Conservation (phyloP, 2,113 vertebrate species). For the Lagopus leucura region DNA sequence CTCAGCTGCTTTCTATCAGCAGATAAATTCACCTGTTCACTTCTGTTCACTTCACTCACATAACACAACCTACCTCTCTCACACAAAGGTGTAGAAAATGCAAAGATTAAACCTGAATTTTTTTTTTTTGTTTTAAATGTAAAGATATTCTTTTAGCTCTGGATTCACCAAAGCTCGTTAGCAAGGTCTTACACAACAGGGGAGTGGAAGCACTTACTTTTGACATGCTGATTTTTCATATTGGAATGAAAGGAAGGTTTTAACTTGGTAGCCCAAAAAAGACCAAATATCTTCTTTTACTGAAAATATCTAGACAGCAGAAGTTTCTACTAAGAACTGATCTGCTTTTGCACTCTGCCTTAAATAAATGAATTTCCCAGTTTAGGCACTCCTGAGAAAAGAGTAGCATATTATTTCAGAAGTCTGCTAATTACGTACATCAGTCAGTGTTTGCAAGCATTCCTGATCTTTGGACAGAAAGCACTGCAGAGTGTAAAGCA, state of each 20-base stretch:
- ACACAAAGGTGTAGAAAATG: not conserved
- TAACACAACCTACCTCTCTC: not conserved
- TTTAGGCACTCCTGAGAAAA: not conserved
- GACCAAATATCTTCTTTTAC: not conserved
- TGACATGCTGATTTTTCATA: not conserved
- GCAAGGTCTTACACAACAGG: not conserved
- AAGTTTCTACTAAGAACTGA: not conserved
- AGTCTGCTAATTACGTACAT: not conserved
- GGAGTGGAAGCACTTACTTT: not conserved
- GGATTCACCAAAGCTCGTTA: not conserved
- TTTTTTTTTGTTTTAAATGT: not conserved
- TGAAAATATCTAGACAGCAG: not conserved
- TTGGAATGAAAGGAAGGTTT: not conserved
- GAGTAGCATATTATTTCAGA: not conserved
- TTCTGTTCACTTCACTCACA: not conserved
- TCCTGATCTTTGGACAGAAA: slow-evolving; percentile 4
- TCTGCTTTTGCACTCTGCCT: not conserved
- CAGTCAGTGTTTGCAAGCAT: not conserved
- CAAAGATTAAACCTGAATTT: not conserved
- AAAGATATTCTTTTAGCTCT: not conserved
- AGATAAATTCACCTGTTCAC: not conserved
- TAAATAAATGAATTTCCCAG: not conserved
- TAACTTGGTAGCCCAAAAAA: rapidly evolving
- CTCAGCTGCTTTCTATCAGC: not conserved
- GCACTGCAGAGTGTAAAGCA: not conserved